Evolutionary conservation across 2,113 vertebrate genomes (phyloP).

Genomic region (Cebidichthys violaceus): DNA sequence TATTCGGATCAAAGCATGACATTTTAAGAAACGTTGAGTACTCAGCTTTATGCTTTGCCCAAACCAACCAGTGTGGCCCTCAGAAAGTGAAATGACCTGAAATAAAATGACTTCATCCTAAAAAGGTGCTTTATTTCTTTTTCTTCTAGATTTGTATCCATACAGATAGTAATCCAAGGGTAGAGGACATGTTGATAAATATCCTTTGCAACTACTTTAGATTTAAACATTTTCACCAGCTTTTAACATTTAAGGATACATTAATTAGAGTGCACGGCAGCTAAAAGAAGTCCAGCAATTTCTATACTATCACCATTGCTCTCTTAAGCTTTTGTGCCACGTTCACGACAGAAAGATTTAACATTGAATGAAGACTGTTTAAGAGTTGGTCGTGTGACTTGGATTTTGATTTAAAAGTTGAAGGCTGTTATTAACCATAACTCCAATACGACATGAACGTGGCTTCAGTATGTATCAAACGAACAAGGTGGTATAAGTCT

Average conservation of each 20-base stretch:
- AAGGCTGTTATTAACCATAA: constrained; percentile 6
- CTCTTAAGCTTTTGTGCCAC: neutral
- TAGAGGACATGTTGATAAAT: neutral
- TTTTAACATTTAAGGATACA: neutral
- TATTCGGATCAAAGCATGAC: constrained; percentile 44
- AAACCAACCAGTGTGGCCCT: constrained; percentile 22
- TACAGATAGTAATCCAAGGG: neutral
- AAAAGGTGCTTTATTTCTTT: constrained; percentile 2
- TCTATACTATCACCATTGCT: neutral
- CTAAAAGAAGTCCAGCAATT: neutral
- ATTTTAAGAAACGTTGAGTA: constrained; percentile 48
- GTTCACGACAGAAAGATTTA: neutral
- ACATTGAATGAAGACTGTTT: neutral
- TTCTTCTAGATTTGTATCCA: neutral
- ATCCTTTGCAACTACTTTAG: constrained; percentile 12
- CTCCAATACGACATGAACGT: neutral
- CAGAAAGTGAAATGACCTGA: neutral
- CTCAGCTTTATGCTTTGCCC: constrained; percentile 30
- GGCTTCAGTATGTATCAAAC: neutral
- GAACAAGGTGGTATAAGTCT: neutral
- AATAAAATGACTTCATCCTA: neutral
- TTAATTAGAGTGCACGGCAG: neutral
- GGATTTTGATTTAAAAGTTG: neutral
- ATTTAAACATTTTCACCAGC: neutral
- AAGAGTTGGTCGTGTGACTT: neutral